A percentile compares a stretch with the other conserved stretches of the same genome.
Evolutionary conservation across 2,888 invertebrate species (phyloP).

Genomic region (Argyra leucocephala): DNA sequence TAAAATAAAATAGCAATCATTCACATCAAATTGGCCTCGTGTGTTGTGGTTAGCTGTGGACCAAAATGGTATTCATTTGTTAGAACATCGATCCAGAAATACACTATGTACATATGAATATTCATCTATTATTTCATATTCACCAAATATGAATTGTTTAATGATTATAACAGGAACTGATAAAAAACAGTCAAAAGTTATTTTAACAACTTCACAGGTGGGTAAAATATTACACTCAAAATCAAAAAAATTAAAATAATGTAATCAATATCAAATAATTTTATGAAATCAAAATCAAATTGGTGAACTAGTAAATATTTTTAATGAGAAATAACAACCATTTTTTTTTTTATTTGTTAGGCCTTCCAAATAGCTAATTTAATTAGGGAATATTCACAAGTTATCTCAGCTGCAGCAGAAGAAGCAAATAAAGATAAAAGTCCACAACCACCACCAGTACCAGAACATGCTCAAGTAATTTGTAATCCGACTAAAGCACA

Average conservation of each 20-base stretch:
- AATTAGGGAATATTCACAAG: constrained; percentile 78
- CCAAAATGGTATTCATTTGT: constrained; percentile 79
- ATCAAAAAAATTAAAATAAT: no score
- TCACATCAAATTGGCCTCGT: constrained; percentile 91
- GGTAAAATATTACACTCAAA: constrained; percentile 14
- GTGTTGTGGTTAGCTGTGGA: constrained; percentile 88
- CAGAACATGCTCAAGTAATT: constrained; percentile 24
- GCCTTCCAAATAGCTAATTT: constrained; percentile 88
- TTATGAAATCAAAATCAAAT: no score
- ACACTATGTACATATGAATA: constrained; percentile 88
- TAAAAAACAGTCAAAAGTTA: constrained; percentile 86
- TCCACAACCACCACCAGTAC: constrained; percentile 25
- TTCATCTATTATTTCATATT: constrained; percentile 78
- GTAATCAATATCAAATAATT: no score
- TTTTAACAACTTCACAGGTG: constrained; percentile 85
- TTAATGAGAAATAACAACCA: background rate
- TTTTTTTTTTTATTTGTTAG: constrained; percentile 43
- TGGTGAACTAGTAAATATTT: background rate
- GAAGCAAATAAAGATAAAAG: constrained; percentile 24
- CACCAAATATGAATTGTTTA: constrained; percentile 81
- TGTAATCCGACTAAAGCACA: constrained; percentile 19
- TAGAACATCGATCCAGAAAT: constrained; percentile 79
- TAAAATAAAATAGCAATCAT: constrained; percentile 63
- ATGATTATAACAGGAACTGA: constrained; percentile 88
- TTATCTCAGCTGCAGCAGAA: constrained; percentile 42